Conservation (phyloP, 92 coral and sea anemone genomes). For the Parazoanthus swiftii region DNA sequence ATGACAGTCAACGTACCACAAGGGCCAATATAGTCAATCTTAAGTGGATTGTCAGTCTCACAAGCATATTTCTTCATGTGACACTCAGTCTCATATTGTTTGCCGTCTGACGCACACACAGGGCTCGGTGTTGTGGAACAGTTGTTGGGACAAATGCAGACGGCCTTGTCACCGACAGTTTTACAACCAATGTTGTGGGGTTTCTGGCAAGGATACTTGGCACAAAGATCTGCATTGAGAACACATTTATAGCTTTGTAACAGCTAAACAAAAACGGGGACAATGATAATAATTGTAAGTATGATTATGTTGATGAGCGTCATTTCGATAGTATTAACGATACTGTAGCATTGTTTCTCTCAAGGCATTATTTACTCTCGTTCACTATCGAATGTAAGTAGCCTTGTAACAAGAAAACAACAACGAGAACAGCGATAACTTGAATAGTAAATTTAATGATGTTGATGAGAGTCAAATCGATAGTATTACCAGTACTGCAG, state of each 20-base stretch:
- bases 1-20: constrained; percentile 50
- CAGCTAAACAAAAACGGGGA: too few relatives aligned
- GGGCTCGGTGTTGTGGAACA: constrained; percentile 44
- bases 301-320: too few relatives aligned
- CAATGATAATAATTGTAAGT: too few relatives aligned
- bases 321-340: too few relatives aligned
- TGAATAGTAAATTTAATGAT: too few relatives aligned
- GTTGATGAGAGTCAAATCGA: too few relatives aligned
- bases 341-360: too few relatives aligned
- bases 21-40: constrained; percentile 33
- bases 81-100: constrained; percentile 55
- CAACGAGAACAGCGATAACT: too few relatives aligned
- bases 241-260: neutral
- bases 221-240: constrained; percentile 60
- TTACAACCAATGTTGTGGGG: constrained; percentile 57
- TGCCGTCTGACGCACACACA: constrained; percentile 65
- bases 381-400: too few relatives aligned
- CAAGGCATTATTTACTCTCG: too few relatives aligned
- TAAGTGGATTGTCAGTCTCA: constrained; percentile 9
- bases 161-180: constrained; percentile 46
- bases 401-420: too few relatives aligned
- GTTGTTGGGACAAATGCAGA: constrained; percentile 53
- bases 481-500: too few relatives aligned
- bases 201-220: constrained; percentile 47
- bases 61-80: constrained; percentile 52